Conservation (phyloP, 2,797 vertebrate species). For the Pygocentrus nattereri region DNA sequence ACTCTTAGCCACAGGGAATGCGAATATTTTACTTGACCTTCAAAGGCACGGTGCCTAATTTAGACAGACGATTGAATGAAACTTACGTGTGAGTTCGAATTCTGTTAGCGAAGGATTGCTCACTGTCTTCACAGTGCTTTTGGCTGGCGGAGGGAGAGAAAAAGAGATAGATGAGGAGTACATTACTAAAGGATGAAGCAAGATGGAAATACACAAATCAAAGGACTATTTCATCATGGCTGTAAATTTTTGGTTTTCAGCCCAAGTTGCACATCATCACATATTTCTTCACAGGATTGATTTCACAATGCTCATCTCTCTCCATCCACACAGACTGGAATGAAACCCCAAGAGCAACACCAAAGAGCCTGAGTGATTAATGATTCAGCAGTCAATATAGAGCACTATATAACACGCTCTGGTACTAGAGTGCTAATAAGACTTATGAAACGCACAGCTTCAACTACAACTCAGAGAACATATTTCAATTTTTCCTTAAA, state of each 20-base stretch:
- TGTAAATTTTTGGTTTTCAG: slow-evolving; percentile 53
- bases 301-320: slow-evolving; percentile 50
- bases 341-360: slow-evolving; percentile 43
- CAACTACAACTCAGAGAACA: slow-evolving; percentile 12
- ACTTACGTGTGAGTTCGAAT: slow-evolving; percentile 96
- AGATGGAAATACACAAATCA: slow-evolving; percentile 59
- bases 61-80: slow-evolving; percentile 42
- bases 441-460: slow-evolving; percentile 27
- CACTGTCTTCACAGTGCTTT: slow-evolving; percentile 95
- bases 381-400: slow-evolving; percentile 55
- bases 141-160: slow-evolving; percentile 79
- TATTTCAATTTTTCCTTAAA: slow-evolving; percentile 18
- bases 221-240: slow-evolving; percentile 59
- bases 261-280: slow-evolving; percentile 46
- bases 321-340: slow-evolving; percentile 13
- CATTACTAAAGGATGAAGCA: slow-evolving; percentile 38
- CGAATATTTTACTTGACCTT: slow-evolving; percentile 48
- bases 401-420: slow-evolving; percentile 29
- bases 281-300: slow-evolving; percentile 52
- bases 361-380: slow-evolving; percentile 49
- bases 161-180: slow-evolving; percentile 39
- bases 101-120: slow-evolving; percentile 91
- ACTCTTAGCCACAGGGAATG: slow-evolving; percentile 41
- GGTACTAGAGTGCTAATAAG: slow-evolving; percentile 37
- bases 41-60: slow-evolving; percentile 48